phyloP scores from a whole-genome alignment of 2,113 vertebrate species.

The Takifugu flavidus region DNA sequence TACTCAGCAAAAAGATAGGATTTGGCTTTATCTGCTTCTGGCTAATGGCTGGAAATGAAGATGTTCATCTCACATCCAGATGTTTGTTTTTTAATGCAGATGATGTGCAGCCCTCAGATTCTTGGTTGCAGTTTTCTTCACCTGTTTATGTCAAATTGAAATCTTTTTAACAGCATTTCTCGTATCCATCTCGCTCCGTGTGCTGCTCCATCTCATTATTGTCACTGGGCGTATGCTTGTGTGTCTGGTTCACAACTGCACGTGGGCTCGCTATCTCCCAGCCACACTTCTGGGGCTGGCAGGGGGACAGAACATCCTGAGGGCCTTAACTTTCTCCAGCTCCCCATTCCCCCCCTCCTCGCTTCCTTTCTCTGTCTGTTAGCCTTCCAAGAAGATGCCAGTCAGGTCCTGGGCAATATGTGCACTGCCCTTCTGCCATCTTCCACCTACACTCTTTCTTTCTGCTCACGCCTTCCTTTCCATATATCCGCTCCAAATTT shows the following conservation, averaged over 20 bases:
- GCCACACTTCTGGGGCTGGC: constrained; percentile 73
- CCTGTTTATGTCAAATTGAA: not conserved
- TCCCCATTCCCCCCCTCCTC: constrained; percentile 46
- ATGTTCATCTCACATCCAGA: constrained; percentile 9
- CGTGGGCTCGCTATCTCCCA: constrained; percentile 69
- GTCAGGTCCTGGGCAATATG: constrained; percentile 67
- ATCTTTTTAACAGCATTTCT: constrained; percentile 8
- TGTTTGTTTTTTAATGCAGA: constrained; percentile 5
- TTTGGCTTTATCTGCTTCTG: constrained; percentile 31
- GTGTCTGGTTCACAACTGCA: constrained; percentile 47
- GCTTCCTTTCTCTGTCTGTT: constrained; percentile 56
- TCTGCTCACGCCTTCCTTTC: constrained; percentile 17
- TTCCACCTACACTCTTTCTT: constrained; percentile 43
- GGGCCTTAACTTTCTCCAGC: constrained; percentile 64
- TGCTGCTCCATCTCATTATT: constrained; percentile 26
- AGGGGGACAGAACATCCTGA: constrained; percentile 66
- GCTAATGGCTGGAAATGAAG: constrained; percentile 23
- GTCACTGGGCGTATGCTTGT: constrained; percentile 38
- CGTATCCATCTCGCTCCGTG: constrained; percentile 27
- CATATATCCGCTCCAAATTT: constrained; percentile 12
- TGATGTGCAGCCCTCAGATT: constrained; percentile 9
- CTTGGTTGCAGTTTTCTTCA: not conserved
- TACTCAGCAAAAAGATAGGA: constrained; percentile 27
- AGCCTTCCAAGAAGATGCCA: constrained; percentile 70
- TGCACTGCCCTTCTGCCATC: constrained; percentile 62